Conservation (phyloP, 2,113 vertebrate species). For the Chionodraco myersi region DNA sequence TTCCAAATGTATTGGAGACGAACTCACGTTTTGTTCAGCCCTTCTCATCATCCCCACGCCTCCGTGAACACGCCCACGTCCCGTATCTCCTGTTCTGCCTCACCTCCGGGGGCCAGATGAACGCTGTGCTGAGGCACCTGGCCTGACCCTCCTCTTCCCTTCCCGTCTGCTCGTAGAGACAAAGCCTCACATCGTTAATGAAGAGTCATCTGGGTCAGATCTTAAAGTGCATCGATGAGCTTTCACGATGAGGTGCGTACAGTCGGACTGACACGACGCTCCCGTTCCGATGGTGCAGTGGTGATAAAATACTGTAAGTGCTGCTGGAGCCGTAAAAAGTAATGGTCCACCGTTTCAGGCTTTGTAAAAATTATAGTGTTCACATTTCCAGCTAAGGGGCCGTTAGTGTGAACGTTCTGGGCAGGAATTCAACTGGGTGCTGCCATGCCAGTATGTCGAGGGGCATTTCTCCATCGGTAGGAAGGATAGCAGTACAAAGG, state of each 20-base stretch:
- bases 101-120: conserved; percentile 68
- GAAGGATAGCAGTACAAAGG: neutral
- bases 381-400: neutral
- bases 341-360: neutral
- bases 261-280: neutral
- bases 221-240: conserved; percentile 25
- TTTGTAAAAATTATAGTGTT: neutral
- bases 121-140: conserved; percentile 37
- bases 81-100: conserved; percentile 44
- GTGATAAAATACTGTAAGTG: conserved; percentile 15
- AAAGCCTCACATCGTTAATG: conserved; percentile 56
- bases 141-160: conserved; percentile 58
- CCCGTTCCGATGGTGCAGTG: conserved; percentile 5
- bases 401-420: neutral
- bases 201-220: conserved; percentile 41
- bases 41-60: too few species aligned
- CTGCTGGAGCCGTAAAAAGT: conserved; percentile 22
- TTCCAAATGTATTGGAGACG: too few species aligned
- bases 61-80: neutral
- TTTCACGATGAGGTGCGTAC: conserved; percentile 18
- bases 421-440: neutral
- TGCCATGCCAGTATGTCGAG: neutral
- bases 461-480: neutral
- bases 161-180: conserved; percentile 51
- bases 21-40: too few species aligned